phyloP scores from a whole-genome alignment of 2,797 vertebrate species.

The Podargus strigoides region DNA sequence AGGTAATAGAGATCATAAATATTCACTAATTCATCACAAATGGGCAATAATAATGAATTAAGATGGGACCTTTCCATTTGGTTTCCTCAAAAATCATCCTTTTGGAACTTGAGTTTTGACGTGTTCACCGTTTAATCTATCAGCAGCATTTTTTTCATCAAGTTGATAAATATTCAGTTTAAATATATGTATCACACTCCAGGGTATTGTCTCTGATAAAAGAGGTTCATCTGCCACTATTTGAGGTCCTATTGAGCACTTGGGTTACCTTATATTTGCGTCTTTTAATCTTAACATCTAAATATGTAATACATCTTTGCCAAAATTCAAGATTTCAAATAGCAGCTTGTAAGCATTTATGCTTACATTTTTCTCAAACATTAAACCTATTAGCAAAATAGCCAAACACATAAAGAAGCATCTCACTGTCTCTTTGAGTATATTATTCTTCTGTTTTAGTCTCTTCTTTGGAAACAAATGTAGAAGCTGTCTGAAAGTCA shows the following conservation, averaged over 20 bases:
- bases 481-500: not conserved
- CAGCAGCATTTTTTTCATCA: not conserved
- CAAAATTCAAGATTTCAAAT: not conserved
- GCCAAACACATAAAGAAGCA: not conserved
- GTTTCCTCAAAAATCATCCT: not conserved
- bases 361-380: not conserved
- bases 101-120: not conserved
- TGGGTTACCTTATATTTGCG: not conserved
- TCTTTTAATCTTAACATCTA: not conserved
- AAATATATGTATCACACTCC: not conserved
- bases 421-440: not conserved
- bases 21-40: not conserved
- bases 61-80: not conserved
- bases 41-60: not conserved
- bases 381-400: not conserved
- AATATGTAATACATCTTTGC: not conserved
- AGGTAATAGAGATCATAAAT: not conserved
- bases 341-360: not conserved
- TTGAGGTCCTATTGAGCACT: not conserved
- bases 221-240: not conserved
- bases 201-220: not conserved
- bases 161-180: not conserved
- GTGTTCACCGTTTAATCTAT: not conserved
- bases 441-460: not conserved
- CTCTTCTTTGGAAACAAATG: not conserved